phyloP scores from a whole-genome alignment of 2,888 invertebrate genomes.

The Saturnia japonica region DNA sequence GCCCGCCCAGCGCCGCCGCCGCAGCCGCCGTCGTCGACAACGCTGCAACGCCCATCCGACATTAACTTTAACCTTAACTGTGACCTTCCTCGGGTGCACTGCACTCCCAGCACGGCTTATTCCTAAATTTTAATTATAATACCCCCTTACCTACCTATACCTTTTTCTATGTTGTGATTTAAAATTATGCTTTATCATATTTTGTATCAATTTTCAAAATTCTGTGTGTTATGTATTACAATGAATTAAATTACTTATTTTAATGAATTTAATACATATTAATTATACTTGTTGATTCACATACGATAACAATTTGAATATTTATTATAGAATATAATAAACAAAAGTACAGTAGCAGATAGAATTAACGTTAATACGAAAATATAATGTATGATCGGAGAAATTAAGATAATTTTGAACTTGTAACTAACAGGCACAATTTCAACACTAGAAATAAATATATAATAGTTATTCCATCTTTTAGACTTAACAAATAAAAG shows the following conservation, averaged over 20 bases:
- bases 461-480: too few relatives aligned
- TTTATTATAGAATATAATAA: background rate
- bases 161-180: conserved; percentile 18
- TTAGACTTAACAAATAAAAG: too few relatives aligned
- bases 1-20: conserved; percentile 53
- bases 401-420: too few relatives aligned
- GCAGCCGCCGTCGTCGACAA: conserved; percentile 40
- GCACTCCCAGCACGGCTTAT: conserved; percentile 48
- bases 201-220: background rate
- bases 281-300: background rate
- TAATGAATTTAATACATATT: background rate
- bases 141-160: background rate
- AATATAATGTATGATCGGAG: too few relatives aligned
- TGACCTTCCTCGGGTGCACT: conserved; percentile 76
- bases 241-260: background rate
- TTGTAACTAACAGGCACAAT: too few relatives aligned
- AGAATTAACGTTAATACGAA: too few relatives aligned
- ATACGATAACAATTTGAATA: background rate
- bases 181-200: background rate
- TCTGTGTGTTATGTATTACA: background rate
- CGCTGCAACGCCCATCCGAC: conserved; percentile 68
- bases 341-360: background rate
- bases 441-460: too few relatives aligned
- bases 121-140: conserved; percentile 19
- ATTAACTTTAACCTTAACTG: conserved; percentile 79